Base-by-base conservation (phyloP, 2,113 vertebrate species). In the human region DNA sequence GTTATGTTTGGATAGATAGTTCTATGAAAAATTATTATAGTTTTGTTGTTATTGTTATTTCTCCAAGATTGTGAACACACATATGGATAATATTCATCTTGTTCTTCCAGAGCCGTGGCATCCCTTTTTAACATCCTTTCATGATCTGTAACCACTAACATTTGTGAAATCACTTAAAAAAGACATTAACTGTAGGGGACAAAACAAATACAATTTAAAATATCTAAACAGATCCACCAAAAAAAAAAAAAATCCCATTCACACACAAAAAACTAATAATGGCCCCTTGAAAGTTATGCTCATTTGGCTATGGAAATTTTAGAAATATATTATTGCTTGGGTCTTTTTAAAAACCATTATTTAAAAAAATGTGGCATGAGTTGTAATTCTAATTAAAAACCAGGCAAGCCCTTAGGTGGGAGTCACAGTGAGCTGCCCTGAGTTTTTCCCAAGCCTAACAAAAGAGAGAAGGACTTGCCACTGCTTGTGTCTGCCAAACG, bases 321-420 rank as follows among this genome's bases (percentile, higher is more conserved):
- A 93, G 75, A 92, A 97, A 89, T 57, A n/a, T 95, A 23, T 90
- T 94, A 85, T 45, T 97, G 16, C 84, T 94, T 59, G 48, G 73
- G 32, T 93, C 76, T n/a, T 79, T 98, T 97, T 82, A 81, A 90
- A 96, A 93, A 61, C 23, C 78, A 79, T 52, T 72, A 76, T 97
- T 97, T 94, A 64, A 52, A 94, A 97, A 96, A 97, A 95, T 93
- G 87, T 97, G 90, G 80, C 93, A 52, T 85, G 81, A 76, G 80
- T 96, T 97, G 98, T 98, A 98, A 98, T 97, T 98, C 98, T 98
- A 98, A 98, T 98, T 98, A 98, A 99, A 99, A 98, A 97, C 87
- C 93, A 98, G 96, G 94, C 98, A 95, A 98, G 97, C 92, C 98
- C 98, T 97, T 97, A 98, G 97, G 97, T 98, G 98, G 97, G 98